Evolutionary conservation across 2,113 vertebrate genomes (phyloP).

Genomic region (Formicarius rufipectus): DNA sequence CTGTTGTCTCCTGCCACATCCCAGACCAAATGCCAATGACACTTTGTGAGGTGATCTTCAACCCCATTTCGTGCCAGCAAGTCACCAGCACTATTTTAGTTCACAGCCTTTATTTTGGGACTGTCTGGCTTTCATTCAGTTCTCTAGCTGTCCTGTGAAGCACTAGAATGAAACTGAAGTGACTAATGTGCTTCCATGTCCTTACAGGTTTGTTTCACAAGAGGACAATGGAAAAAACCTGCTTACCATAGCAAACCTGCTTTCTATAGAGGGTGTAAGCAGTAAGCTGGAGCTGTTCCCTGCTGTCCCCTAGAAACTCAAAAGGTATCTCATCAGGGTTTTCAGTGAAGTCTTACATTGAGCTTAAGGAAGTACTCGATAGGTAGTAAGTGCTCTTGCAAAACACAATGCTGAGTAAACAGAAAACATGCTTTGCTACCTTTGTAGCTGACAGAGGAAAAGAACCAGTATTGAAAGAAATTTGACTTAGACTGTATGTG

Average conservation of each 20-base stretch:
- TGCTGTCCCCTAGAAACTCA: background rate
- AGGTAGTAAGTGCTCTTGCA: background rate
- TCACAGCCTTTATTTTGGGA: background rate
- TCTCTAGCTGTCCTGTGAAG: background rate
- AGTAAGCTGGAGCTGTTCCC: background rate
- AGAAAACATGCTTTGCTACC: background rate
- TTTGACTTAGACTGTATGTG: fast-evolving
- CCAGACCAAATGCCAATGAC: background rate
- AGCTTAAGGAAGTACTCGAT: background rate
- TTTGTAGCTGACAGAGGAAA: background rate
- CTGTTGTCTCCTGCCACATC: background rate
- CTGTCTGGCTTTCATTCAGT: background rate
- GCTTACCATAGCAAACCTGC: background rate
- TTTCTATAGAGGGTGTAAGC: background rate
- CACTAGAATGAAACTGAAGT: background rate
- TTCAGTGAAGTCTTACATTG: background rate
- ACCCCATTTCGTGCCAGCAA: background rate
- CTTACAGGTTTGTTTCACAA: background rate
- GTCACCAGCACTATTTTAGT: background rate
- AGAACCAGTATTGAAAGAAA: background rate
- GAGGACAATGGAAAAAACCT: background rate
- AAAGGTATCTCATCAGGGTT: background rate
- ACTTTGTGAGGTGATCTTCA: background rate
- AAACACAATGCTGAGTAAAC: background rate
- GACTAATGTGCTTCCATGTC: background rate